Conservation (phyloP, 2,888 invertebrate genomes). For the Noctua janthina region DNA sequence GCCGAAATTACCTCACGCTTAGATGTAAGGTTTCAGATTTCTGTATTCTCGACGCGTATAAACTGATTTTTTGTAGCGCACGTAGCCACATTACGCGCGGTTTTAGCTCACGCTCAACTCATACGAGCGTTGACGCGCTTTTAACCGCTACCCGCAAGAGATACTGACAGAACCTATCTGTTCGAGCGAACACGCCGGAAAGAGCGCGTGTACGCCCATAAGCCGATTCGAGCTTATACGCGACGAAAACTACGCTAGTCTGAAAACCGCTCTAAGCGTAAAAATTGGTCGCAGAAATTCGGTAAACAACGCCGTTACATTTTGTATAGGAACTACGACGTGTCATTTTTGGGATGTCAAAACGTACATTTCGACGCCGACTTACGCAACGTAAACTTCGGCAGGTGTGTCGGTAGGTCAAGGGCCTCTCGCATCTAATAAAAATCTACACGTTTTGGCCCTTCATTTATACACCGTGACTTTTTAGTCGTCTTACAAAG, state of each 20-base stretch:
- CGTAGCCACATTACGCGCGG: too few species aligned
- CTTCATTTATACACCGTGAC: too few species aligned
- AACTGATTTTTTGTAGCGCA: not conserved
- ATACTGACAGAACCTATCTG: not conserved
- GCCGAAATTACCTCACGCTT: not conserved
- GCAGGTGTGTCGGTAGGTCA: slow-evolving; percentile 4
- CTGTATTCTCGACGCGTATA: not conserved
- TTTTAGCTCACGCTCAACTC: too few species aligned
- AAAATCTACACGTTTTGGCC: not conserved
- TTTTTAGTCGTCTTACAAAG: too few species aligned
- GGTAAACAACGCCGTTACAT: not conserved
- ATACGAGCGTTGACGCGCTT: not conserved
- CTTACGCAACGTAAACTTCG: not conserved
- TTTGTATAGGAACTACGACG: too few species aligned
- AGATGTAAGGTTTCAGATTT: not conserved
- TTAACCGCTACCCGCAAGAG: not conserved
- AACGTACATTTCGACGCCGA: not conserved
- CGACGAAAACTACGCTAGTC: not conserved
- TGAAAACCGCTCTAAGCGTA: not conserved
- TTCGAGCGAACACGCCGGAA: not conserved
- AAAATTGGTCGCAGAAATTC: not conserved
- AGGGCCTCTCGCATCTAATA: not conserved
- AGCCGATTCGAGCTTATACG: not conserved
- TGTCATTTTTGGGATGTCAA: not conserved
- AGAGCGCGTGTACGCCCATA: too few species aligned